Percentiles rank a stretch among this genome's conserved stretches.
These are phyloP conservation scores for Hyles euphorbiae DNA, from an alignment of 1,140 invertebrate species.

Conservation along the genomic window DNA sequence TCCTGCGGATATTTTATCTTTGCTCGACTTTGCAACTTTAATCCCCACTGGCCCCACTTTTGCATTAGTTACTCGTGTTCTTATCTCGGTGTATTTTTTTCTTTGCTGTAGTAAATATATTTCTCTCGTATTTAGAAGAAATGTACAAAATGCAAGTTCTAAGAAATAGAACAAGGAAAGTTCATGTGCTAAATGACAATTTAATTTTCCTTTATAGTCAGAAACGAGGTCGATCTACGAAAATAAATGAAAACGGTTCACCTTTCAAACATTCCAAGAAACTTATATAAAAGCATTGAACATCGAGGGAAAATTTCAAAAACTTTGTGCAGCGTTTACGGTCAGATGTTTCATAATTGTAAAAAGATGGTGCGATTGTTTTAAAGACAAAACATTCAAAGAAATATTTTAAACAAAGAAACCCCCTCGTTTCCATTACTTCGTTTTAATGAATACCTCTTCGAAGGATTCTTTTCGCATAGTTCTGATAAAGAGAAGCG, in stretches of 20 bases:
- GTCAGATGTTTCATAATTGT: too few species aligned
- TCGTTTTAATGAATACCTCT: slow-evolving; percentile 54
- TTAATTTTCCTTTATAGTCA: too few species aligned
- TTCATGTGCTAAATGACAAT: too few species aligned
- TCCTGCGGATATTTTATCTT: slow-evolving; percentile 21
- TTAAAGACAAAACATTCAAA: slow-evolving; percentile 11
- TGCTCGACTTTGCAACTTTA: slow-evolving; percentile 11
- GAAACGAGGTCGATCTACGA: too few species aligned
- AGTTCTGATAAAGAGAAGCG: slow-evolving; percentile 66
- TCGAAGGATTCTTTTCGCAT: slow-evolving; percentile 63
- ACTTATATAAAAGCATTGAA: too few species aligned
- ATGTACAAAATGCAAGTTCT: too few species aligned
- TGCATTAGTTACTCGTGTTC: slow-evolving; percentile 6
- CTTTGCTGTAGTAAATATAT: background rate
- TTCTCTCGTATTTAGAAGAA: too few species aligned
- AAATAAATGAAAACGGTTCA: too few species aligned
- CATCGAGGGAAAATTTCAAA: too few species aligned
- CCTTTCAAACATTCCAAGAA: too few species aligned
- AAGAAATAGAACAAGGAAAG: too few species aligned
- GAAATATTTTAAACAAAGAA: slow-evolving; percentile 28
- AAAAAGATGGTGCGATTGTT: slow-evolving; percentile 9
- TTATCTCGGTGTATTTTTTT: background rate
- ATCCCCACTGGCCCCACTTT: slow-evolving; percentile 10
- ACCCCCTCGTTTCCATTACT: slow-evolving; percentile 34
- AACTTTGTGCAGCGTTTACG: too few species aligned